These are phyloP conservation scores for Hyles lineata DNA, from an alignment of 2,888 invertebrate genomes.

Conservation along the genomic window DNA sequence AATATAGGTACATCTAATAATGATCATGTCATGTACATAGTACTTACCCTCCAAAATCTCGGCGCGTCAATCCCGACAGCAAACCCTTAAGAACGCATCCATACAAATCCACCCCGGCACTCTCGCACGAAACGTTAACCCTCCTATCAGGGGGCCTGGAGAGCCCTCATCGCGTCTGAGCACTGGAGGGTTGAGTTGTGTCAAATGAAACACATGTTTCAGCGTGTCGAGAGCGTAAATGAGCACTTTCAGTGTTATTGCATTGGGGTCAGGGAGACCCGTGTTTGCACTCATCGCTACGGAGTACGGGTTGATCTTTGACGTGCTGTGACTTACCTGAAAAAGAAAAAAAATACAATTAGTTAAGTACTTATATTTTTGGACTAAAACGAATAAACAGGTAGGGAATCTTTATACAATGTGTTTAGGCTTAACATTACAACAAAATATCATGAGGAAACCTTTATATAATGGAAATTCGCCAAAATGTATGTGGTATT, in stretches of 20 bases:
- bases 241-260: conserved; percentile 42
- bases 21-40: not conserved
- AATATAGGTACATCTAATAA: not conserved
- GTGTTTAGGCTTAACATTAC: no score
- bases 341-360: conserved; percentile 35
- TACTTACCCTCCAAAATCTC: conserved; percentile 2
- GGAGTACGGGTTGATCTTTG: not conserved
- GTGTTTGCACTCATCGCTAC: not conserved
- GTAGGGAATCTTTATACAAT: not conserved
- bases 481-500: no score
- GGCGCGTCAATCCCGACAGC: conserved; percentile 12
- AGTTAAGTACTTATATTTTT: conserved; percentile 5
- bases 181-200: conserved; percentile 48
- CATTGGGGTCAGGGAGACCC: conserved; percentile 29
- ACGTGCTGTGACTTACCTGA: conserved; percentile 45
- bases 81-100: conserved; percentile 36
- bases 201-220: conserved; percentile 58
- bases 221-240: conserved; percentile 42
- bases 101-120: conserved; percentile 33
- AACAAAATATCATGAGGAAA: no score
- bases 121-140: conserved; percentile 37
- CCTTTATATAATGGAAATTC: no score
- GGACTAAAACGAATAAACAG: not conserved
- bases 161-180: conserved; percentile 50
- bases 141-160: conserved; percentile 41